Base-by-base conservation (phyloP, 1,140 invertebrate species). In the Mesaphorura yosii region DNA sequence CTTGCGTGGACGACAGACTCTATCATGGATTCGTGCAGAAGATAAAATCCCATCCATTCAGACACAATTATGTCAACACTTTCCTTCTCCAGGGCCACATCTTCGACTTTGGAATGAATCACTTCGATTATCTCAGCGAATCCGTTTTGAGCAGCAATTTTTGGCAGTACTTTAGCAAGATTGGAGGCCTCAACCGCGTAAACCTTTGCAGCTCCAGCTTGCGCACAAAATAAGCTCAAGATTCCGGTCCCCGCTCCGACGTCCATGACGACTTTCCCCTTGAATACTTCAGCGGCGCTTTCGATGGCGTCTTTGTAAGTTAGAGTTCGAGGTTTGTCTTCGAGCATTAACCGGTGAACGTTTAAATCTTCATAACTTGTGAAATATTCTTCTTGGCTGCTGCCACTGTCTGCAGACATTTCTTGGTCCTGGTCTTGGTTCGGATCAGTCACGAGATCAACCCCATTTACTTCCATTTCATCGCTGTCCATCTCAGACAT, bases 21-120 rank as follows among this genome's bases (percentile, higher is more conserved):
- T 28, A 98, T 69, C 95, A 98, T 98, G 20, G 90, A 93, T 73
- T 98, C 95, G 67, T 97, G 97, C 6, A 98, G 74, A 39, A 98
- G 72, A 71, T 96, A 97, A 72, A 98, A 98, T 3, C 95, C 95
- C 95, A 98, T 98, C 95, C 95, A 98, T 72, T 98, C 95, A 4
- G 90, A 95, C 27, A 98, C 83, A 62, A 98, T 94, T 22, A 98
- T 81, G 69, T 98, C 94, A 19, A 95, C 89, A 74, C 89, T 85
- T 50, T 82, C 79, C n/a, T n/a, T n/a, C 14, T 74, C 75, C 23
- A 84, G 64, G 3, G 64, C 59, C 2, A 83, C 70, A 48, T 85
- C 78, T 68, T 85, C 83, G 7, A 84, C 73, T 69, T 76, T 78
- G 7, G 73, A 72, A 55, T 79, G 73, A 12, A 82, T 70, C 54